Base-by-base conservation (phyloP, 2,797 vertebrate species). In the Lacerta bilineata region DNA sequence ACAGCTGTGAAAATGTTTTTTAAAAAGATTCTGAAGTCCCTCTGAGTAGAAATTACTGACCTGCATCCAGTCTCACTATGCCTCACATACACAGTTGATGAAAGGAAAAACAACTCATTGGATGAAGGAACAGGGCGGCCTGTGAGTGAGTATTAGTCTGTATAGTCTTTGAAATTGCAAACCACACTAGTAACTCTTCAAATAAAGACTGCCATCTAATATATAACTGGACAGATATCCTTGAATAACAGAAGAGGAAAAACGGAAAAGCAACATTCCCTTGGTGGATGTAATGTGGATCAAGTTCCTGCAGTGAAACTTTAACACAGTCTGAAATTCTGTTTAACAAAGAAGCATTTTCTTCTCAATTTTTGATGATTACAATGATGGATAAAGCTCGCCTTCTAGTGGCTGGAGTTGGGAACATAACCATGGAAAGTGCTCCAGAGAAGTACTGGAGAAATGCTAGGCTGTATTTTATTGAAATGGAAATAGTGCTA, bases 371-470 rank as follows among this genome's bases (percentile, higher is more conserved):
- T 87, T 80, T 25, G 13, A 2, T 23, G 3, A 86, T n/a, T 27
- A 83, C 59, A 50, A 83, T 11, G n/a, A 66, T 77, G 29, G 69
- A 50, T 85, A 75, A 80, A 85, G 46, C 69, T 50, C 75, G 83
- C 77, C 83, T 80, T 89, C 77, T 85, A 89, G 78, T 75, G 59
- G 83, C 10, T 81, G 59, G 1, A 50, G 27, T 10, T 46, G 41
- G 41, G 13, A 80, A 66, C 4, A 33, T 46, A 36, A 66, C 25
- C 66, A 72, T 29, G n/a, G 1, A 75, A n/a, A 69, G 36, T 84
- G 50, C 29, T 46, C 50, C 39, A 80, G 33, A 50, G 41, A 39
- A 8, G 15, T 46, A 55, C 17, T 68, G n/a, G 4, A 46, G 4
- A 84, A 27, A 79, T 33, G 17, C 11, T 27, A 25, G 8, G 36